Percentiles rank a stretch among this genome's conserved stretches.
Evolutionary conservation across 2,113 vertebrate species (phyloP).

Genomic region (Taxidea taxus): DNA sequence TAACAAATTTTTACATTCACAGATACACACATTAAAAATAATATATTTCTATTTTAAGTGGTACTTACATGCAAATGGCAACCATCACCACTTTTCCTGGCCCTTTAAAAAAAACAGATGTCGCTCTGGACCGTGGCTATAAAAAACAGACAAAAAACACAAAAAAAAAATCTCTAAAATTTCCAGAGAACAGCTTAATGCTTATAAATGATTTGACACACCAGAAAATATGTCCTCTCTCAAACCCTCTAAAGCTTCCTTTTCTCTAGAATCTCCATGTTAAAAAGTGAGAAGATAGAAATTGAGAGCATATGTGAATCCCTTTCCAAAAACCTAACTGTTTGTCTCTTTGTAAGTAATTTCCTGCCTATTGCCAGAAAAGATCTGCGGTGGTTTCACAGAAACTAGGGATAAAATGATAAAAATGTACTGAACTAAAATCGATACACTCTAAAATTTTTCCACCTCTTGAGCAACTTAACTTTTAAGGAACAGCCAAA

Average conservation of each 20-base stretch:
- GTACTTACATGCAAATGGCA: slow-evolving; percentile 98
- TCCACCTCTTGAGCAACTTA: neutral
- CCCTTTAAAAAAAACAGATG: slow-evolving; percentile 92
- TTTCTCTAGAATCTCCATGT: neutral
- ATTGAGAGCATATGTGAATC: neutral
- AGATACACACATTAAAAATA: slow-evolving; percentile 33
- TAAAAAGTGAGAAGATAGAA: neutral
- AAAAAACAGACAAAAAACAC: slow-evolving; percentile 39
- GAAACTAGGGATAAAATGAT: neutral
- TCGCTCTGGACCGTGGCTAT: slow-evolving; percentile 92
- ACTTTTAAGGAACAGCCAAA: neutral
- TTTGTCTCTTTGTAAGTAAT: slow-evolving; percentile 7
- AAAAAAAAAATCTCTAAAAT: neutral
- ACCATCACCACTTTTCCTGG: slow-evolving; percentile 99
- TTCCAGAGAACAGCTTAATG: neutral
- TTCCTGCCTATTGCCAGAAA: neutral
- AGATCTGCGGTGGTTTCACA: neutral
- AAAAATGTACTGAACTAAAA: slow-evolving; percentile 1
- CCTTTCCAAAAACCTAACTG: neutral
- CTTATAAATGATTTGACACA: neutral
- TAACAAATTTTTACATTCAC: neutral
- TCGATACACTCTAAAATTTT: neutral
- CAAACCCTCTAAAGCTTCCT: neutral
- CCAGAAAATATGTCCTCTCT: neutral
- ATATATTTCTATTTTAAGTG: slow-evolving; percentile 40